A percentile compares a stretch with the other conserved stretches of the same genome.
Conservation (phyloP, 2,888 invertebrate genomes). For the Digitonthophagus gazella region DNA sequence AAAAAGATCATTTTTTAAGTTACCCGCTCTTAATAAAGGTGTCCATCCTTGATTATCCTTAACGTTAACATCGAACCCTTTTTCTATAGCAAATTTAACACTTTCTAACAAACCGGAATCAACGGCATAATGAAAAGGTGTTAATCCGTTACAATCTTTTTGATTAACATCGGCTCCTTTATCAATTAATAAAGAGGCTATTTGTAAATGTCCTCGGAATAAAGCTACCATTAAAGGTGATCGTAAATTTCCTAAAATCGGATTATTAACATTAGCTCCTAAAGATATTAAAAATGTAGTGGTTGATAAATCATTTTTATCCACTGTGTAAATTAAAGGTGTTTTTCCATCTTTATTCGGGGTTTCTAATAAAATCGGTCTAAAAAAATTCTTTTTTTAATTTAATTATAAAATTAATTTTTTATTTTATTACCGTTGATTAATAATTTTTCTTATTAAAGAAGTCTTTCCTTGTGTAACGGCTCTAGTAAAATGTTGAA, state of each 20-base stretch:
- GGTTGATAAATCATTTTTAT: conserved; percentile 51
- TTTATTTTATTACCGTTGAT: conserved; percentile 35
- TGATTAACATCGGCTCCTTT: conserved; percentile 51
- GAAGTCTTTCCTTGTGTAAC: conserved; percentile 41
- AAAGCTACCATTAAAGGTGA: conserved; percentile 56
- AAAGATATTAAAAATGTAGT: conserved; percentile 51
- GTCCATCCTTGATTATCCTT: conserved; percentile 57
- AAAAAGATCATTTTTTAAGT: conserved; percentile 11
- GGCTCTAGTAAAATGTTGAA: conserved; percentile 43
- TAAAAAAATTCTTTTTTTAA: conserved; percentile 29
- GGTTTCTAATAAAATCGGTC: conserved; percentile 53
- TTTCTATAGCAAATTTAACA: conserved; percentile 47
- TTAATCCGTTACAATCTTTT: conserved; percentile 54
- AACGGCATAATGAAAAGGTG: conserved; percentile 57
- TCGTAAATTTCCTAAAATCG: conserved; percentile 46
- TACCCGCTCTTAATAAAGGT: conserved; percentile 57
- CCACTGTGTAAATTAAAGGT: conserved; percentile 56
- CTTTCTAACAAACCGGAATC: conserved; percentile 51
- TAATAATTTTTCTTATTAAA: conserved; percentile 43
- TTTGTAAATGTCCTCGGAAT: conserved; percentile 43
- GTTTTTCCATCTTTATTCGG: conserved; percentile 55
- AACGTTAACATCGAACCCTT: conserved; percentile 48
- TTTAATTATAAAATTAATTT: conserved; percentile 2
- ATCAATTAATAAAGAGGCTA: conserved; percentile 53
- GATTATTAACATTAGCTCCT: conserved; percentile 54